Evolutionary conservation across 2,888 invertebrate genomes (phyloP), one percentile per base, ranked within the genome.

Genomic region (Xanthostigma xanthostigma): DNA sequence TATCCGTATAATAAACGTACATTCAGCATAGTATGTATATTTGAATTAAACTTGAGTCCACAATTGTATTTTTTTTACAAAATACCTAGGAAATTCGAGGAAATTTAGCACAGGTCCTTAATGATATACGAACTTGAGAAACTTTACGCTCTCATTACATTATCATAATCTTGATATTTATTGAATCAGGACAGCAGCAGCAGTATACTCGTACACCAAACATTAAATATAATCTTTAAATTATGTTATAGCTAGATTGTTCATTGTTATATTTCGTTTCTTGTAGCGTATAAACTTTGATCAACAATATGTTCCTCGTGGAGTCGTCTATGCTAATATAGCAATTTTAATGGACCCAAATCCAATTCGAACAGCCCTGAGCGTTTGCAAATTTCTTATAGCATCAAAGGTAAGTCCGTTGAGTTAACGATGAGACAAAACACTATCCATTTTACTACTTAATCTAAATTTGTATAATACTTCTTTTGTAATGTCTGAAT

Each of bases 271-370:
- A 44, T 35, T 43, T 52, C 46, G 51, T 55, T 57, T 57, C 52
- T 71, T 72, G 37, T 71, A 92, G 91, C 83, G 86, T 61, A 68
- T 90, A 38, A 91, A 91, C 65, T 89, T 89, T 62, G 84, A 88
- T 65, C 78, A 78, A 53, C 78, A 82, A 52, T 87, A 87, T 62
- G 86, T 91, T 35, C 86, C 85, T 2, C 78, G 82, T 53, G 89
- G 89, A 46, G 82, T 90, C 8, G 87, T 87, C 1, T 90, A 92
- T 59, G 86, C 89, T 60, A 85, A 88, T 55, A 86, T 86, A 54
- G 86, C 91, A 8, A 90, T 94, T 59, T 75, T 86, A 50, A 94
- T 95, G 89, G 92, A 94, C 62, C 82, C 88, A 39, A 96, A 95
- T 70, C 95, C 95, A 0, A 95, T 96, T 53, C 80, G 88, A 59